Evolutionary conservation across 1,140 invertebrate species (phyloP).

Genomic region (Mylabris phalerata): DNA sequence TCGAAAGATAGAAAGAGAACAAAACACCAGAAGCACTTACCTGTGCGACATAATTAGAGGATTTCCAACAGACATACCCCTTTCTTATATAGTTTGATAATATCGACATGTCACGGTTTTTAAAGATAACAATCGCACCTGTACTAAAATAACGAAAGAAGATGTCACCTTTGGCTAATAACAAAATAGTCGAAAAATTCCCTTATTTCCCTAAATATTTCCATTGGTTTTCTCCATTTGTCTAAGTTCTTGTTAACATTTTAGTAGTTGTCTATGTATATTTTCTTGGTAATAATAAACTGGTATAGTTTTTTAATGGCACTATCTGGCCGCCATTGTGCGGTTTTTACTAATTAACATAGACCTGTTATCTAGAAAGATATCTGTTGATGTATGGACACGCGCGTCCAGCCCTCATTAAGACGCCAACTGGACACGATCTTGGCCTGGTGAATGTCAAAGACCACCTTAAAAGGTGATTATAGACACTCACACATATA

Average conservation of each 20-base stretch:
- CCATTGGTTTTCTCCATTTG: no score
- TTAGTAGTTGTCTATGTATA: no score
- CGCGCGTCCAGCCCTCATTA: constrained; percentile 33
- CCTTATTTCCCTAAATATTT: no score
- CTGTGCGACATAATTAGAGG: constrained; percentile 15
- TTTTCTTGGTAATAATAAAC: no score
- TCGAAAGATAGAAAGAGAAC: no score
- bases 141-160: neutral
- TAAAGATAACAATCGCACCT: constrained; percentile 26
- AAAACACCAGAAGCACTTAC: no score
- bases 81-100: constrained; percentile 12
- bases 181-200: no score
- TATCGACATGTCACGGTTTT: constrained; percentile 26
- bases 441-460: constrained; percentile 16
- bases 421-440: constrained; percentile 35
- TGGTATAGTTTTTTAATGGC: no score
- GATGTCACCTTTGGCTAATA: no score
- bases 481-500: neutral
- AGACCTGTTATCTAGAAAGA: constrained; percentile 26
- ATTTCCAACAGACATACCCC: constrained; percentile 1
- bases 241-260: no score
- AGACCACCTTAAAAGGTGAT: constrained; percentile 16
- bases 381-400: constrained; percentile 35
- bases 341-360: constrained; percentile 35
- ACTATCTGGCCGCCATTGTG: constrained; percentile 20